Evolutionary conservation across 2,113 vertebrate species (phyloP).

Genomic region (Varanus salvator): DNA sequence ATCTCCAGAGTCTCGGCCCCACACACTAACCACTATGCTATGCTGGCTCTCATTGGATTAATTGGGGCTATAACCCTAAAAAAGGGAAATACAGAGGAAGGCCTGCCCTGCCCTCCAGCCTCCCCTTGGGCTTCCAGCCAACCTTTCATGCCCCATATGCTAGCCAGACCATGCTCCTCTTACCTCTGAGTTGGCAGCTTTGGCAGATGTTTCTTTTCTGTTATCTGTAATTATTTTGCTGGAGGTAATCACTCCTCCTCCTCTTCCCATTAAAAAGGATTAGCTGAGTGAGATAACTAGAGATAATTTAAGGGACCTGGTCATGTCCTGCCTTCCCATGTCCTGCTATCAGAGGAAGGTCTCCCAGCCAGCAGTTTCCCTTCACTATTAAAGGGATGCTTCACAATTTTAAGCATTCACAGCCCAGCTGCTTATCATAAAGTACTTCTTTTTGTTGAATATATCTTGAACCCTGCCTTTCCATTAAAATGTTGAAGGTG

Average conservation of each 20-base stretch:
- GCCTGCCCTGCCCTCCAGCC: no score
- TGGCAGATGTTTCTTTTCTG: background rate
- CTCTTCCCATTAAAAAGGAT: background rate
- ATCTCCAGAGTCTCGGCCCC: no score
- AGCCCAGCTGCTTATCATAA: background rate
- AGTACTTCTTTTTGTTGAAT: background rate
- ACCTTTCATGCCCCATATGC: background rate
- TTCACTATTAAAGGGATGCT: background rate
- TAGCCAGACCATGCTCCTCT: background rate
- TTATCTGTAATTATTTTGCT: background rate
- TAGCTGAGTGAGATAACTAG: background rate
- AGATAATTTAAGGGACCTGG: background rate
- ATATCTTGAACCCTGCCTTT: background rate
- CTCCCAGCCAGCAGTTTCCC: no score
- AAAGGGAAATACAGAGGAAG: no score
- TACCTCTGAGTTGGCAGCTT: background rate
- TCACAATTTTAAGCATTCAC: background rate
- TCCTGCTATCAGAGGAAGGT: background rate
- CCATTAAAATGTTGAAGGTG: background rate
- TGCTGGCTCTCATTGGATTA: no score
- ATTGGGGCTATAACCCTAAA: no score
- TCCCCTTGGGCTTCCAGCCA: no score
- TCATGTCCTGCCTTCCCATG: background rate
- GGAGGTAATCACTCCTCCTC: background rate
- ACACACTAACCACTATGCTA: no score